phyloP scores from a whole-genome alignment of 2,888 invertebrate genomes.

The Amphimallon solstitiale region DNA sequence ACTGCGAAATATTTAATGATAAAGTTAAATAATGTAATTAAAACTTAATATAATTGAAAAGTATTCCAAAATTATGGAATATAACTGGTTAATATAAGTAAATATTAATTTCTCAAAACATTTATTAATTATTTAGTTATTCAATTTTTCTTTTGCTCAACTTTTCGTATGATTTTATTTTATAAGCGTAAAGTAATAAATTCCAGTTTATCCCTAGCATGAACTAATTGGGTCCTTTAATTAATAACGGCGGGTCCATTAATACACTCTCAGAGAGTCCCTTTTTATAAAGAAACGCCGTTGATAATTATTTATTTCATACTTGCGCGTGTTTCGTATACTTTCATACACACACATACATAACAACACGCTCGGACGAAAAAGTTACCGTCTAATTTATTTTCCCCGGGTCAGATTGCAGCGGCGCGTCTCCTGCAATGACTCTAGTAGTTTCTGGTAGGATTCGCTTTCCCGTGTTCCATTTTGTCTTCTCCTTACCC shows the following conservation, averaged over 20 bases:
- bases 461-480: too few species aligned
- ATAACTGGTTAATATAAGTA: too few species aligned
- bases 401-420: constrained; percentile 2
- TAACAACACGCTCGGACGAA: background rate
- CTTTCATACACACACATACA: background rate
- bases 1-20: too few species aligned
- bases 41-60: too few species aligned
- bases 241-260: constrained; percentile 1
- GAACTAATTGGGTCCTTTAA: constrained; percentile 7
- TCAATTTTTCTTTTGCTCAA: background rate
- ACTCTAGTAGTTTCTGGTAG: too few species aligned
- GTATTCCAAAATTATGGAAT: too few species aligned
- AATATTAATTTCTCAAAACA: too few species aligned
- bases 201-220: background rate
- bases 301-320: constrained; percentile 4
- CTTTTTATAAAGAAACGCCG: background rate
- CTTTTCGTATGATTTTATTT: background rate
- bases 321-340: background rate
- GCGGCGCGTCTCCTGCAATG: background rate
- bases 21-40: too few species aligned
- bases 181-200: background rate
- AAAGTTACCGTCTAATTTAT: constrained; percentile 8
- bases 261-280: background rate
- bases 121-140: too few species aligned
- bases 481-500: background rate